phyloP scores from a whole-genome alignment of 2,888 invertebrate genomes.

The Drosophila barbarae region DNA sequence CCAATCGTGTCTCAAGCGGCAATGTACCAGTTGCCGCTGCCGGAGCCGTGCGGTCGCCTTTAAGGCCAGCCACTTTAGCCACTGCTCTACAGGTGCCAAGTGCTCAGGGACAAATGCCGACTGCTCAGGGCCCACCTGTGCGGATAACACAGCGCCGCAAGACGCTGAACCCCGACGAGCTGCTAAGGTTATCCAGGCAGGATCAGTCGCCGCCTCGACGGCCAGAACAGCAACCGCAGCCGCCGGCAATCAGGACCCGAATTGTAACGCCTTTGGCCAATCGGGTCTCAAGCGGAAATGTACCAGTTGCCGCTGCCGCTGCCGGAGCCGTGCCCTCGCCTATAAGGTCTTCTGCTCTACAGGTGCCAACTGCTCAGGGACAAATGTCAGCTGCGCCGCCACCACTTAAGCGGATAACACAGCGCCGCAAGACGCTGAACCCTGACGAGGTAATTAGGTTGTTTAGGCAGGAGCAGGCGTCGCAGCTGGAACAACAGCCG shows the following conservation, averaged over 20 bases:
- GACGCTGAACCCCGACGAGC: conserved; percentile 33
- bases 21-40: neutral
- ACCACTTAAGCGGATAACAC: neutral
- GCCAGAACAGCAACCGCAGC: neutral
- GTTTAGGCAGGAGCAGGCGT: neutral
- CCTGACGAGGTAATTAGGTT: conserved; percentile 8
- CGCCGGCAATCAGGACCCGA: too few relatives aligned
- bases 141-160: conserved; percentile 33
- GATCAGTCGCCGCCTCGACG: too few relatives aligned
- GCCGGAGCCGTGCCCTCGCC: too few relatives aligned
- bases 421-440: conserved; percentile 43
- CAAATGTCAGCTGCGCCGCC: too few relatives aligned
- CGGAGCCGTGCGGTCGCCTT: neutral
- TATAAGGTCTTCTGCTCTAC: too few relatives aligned
- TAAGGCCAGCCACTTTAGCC: neutral
- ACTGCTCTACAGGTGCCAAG: neutral
- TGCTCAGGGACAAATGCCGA: neutral
- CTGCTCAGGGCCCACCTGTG: neutral
- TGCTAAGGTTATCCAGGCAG: neutral
- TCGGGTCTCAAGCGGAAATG: too few relatives aligned
- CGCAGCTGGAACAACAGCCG: too few relatives aligned
- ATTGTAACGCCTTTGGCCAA: neutral
- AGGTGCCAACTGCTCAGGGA: too few relatives aligned
- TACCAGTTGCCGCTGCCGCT: too few relatives aligned
- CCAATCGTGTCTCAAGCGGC: neutral